Evolutionary conservation across 2,888 invertebrate species (phyloP).

Genomic region (Gasteruption jaculator): DNA sequence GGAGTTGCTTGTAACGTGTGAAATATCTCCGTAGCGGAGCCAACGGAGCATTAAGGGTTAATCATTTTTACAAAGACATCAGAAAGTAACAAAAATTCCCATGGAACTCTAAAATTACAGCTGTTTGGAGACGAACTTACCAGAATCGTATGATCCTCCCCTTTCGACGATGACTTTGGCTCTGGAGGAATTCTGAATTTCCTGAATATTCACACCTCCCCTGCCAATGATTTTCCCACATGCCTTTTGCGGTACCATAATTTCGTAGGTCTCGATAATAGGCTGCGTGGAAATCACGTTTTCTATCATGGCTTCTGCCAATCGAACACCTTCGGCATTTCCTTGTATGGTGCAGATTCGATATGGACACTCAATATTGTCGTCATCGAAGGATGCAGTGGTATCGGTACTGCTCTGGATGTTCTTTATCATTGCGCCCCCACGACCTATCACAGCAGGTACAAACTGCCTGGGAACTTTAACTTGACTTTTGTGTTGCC

Average conservation of each 20-base stretch:
- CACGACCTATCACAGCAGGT: conserved; percentile 68
- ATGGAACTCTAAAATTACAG: too few species aligned
- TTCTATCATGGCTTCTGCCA: conserved; percentile 69
- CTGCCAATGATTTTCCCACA: conserved; percentile 73
- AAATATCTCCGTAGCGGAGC: too few species aligned
- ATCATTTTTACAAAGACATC: too few species aligned
- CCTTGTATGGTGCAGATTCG: conserved; percentile 72
- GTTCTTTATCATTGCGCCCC: conserved; percentile 71
- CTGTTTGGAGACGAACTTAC: too few species aligned
- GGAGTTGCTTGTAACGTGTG: too few species aligned
- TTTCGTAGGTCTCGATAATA: conserved; percentile 61
- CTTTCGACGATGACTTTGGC: conserved; percentile 66
- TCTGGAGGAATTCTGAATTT: conserved; percentile 68
- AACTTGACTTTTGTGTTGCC: conserved; percentile 57
- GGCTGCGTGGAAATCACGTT: conserved; percentile 68
- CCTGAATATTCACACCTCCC: conserved; percentile 67
- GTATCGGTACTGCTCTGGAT: conserved; percentile 73
- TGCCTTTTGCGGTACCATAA: conserved; percentile 64
- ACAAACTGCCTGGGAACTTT: conserved; percentile 62
- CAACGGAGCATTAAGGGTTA: too few species aligned
- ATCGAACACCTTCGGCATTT: conserved; percentile 60
- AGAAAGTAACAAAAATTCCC: too few species aligned
- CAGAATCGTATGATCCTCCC: too few species aligned
- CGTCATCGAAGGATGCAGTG: conserved; percentile 55
- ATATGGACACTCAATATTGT: conserved; percentile 53